Percentiles rank a stretch among this genome's conserved stretches.
Evolutionary conservation across 2,797 vertebrate species (phyloP).

Genomic region (Podarcis lilfordi): DNA sequence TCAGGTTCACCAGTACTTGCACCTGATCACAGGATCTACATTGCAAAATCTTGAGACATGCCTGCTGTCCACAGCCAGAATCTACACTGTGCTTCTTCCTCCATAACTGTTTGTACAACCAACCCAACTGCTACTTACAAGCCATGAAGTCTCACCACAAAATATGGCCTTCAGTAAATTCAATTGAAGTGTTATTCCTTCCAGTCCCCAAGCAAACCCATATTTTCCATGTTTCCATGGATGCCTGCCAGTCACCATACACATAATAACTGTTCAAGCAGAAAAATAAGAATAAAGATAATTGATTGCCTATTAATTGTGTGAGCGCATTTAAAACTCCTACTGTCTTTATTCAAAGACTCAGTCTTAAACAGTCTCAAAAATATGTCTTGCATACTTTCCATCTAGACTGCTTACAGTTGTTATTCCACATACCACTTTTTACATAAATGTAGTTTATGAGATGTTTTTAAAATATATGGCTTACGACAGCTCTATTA

Average conservation of each 20-base stretch:
- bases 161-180: slow-evolving; percentile 28
- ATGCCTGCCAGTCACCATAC: not conserved
- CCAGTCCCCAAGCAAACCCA: slow-evolving; percentile 10
- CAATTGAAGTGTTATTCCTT: slow-evolving; percentile 8
- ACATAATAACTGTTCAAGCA: not conserved
- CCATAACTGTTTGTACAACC: not conserved
- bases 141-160: slow-evolving; percentile 2
- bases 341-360: not conserved
- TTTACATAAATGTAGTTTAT: slow-evolving; percentile 51
- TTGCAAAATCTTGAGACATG: not conserved
- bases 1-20: not conserved
- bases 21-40: not conserved
- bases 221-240: slow-evolving; percentile 6
- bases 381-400: slow-evolving; percentile 40
- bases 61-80: not conserved
- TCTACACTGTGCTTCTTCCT: not conserved
- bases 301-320: slow-evolving; percentile 10
- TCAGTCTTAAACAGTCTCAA: not conserved
- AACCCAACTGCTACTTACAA: slow-evolving; percentile 5
- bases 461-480: slow-evolving; percentile 64
- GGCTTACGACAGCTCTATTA: slow-evolving; percentile 66
- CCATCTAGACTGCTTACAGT: slow-evolving; percentile 50
- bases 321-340: not conserved
- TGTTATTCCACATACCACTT: slow-evolving; percentile 17
- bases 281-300: slow-evolving; percentile 13